Conservation (phyloP, 2,797 vertebrate genomes). For the Diplodus puntazzo region DNA sequence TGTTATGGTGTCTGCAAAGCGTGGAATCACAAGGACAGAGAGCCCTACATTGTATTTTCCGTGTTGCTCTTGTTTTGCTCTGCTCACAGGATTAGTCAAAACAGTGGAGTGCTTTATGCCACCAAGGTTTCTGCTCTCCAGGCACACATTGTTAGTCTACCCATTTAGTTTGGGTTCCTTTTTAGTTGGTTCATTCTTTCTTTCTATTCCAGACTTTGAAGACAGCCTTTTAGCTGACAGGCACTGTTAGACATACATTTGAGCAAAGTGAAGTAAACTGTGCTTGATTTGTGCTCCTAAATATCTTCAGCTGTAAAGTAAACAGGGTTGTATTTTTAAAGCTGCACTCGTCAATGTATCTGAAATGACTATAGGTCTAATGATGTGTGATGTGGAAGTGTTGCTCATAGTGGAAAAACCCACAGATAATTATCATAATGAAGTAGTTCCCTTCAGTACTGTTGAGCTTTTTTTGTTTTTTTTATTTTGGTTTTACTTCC, state of each 20-base stretch:
- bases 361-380: background rate
- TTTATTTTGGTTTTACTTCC: background rate
- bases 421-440: background rate
- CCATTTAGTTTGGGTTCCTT: constrained; percentile 1
- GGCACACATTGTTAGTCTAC: background rate
- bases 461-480: background rate
- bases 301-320: background rate
- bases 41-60: background rate
- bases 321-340: background rate
- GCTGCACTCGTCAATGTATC: background rate
- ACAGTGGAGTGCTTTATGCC: constrained; percentile 5
- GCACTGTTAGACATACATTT: background rate
- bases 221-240: background rate
- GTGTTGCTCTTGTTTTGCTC: constrained; percentile 17
- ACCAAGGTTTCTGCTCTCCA: constrained; percentile 5
- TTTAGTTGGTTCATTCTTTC: constrained; percentile 3
- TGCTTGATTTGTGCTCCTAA: background rate
- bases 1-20: background rate
- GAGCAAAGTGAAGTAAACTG: background rate
- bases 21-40: constrained; percentile 4
- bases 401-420: background rate
- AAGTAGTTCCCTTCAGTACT: background rate
- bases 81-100: constrained; percentile 25
- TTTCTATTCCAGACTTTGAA: constrained; percentile 5
- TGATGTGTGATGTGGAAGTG: background rate